Evolutionary conservation across 2,797 vertebrate species (phyloP).

Genomic region (Loriculus beryllinus): DNA sequence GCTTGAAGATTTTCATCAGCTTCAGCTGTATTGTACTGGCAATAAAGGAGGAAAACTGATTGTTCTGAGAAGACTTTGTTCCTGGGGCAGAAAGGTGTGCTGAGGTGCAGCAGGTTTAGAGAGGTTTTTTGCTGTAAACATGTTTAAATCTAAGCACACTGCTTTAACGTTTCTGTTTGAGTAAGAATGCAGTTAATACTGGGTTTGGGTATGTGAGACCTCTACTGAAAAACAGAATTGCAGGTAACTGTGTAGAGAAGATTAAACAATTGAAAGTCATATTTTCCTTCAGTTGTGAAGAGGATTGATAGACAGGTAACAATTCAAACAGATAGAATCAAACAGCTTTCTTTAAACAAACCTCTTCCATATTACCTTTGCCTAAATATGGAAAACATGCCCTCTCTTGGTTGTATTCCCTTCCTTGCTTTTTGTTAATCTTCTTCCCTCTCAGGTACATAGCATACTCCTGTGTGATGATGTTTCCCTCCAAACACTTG

Average conservation of each 20-base stretch:
- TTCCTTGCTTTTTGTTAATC: neutral
- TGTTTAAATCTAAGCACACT: neutral
- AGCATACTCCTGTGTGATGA: neutral
- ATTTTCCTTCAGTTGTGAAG: neutral
- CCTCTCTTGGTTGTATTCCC: neutral
- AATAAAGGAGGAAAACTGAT: neutral
- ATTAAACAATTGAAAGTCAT: neutral
- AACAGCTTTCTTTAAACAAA: neutral
- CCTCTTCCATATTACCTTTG: neutral
- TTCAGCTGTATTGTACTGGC: neutral
- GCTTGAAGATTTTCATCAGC: neutral
- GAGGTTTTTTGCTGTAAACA: neutral
- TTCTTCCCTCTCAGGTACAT: neutral
- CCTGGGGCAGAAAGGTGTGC: neutral
- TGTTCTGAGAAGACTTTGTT: neutral
- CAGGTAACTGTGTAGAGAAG: neutral
- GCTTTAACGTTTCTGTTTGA: neutral
- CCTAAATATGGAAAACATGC: neutral
- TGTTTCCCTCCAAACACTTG: neutral
- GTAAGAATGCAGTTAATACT: neutral
- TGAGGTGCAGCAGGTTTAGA: neutral
- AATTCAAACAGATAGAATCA: neutral
- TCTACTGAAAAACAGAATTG: neutral
- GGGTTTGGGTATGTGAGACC: neutral
- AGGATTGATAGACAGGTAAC: neutral